phyloP scores from a whole-genome alignment of 1,140 invertebrate species.

The Brachionus sp. region DNA sequence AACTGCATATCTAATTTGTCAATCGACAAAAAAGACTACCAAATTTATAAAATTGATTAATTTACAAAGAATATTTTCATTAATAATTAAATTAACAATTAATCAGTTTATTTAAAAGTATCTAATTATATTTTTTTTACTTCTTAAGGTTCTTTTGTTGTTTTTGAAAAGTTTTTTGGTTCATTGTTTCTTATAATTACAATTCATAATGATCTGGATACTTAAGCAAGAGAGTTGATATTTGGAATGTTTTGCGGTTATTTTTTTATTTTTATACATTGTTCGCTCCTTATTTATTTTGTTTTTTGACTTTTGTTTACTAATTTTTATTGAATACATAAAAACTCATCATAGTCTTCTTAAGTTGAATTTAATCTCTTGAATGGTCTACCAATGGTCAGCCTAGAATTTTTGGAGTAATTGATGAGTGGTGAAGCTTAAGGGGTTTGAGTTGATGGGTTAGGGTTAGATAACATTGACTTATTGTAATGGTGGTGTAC shows the following conservation, averaged over 20 bases:
- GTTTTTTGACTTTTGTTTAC: constrained; percentile 11
- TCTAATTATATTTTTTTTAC: not conserved
- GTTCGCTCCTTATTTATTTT: too few species aligned
- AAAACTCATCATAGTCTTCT: not conserved
- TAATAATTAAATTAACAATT: not conserved
- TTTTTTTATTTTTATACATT: too few species aligned
- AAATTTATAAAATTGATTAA: too few species aligned
- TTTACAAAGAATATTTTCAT: too few species aligned
- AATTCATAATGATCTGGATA: not conserved
- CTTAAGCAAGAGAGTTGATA: constrained; percentile 19
- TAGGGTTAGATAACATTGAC: not conserved
- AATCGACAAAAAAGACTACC: too few species aligned
- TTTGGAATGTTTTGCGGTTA: constrained; percentile 21
- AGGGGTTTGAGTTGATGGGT: not conserved
- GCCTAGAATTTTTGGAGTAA: not conserved
- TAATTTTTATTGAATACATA: not conserved
- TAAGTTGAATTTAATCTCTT: constrained; percentile 7
- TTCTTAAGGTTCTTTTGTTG: not conserved
- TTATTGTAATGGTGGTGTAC: constrained; percentile 26
- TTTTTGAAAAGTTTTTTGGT: not conserved
- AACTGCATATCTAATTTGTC: too few species aligned
- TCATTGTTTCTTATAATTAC: constrained; percentile 1
- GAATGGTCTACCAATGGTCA: not conserved
- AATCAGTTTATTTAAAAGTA: not conserved
- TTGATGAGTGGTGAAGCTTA: constrained; percentile 6